Percentiles rank a stretch among this genome's conserved stretches.
phyloP scores from a whole-genome alignment of 2,113 vertebrate genomes.

The Prietella phreatophila region DNA sequence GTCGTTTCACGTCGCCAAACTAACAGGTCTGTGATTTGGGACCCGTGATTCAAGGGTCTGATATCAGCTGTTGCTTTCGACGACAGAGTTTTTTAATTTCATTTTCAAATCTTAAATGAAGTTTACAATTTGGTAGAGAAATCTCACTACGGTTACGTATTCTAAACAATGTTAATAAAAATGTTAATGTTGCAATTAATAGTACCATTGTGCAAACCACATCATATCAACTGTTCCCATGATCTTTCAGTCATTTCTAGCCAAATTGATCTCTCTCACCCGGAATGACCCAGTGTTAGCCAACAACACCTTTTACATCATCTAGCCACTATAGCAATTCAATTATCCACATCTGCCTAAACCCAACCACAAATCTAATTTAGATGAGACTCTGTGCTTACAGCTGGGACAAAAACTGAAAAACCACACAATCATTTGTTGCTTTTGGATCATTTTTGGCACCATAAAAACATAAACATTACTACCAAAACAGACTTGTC shows the following conservation, averaged over 20 bases:
- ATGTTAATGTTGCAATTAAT: not conserved
- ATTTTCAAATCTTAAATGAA: not conserved
- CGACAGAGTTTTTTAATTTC: not conserved
- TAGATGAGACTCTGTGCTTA: not conserved
- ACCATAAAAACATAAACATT: not conserved
- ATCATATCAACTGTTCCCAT: not conserved
- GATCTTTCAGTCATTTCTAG: not conserved
- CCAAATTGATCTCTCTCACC: not conserved
- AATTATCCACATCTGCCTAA: not conserved
- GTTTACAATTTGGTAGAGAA: not conserved
- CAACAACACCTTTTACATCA: not conserved
- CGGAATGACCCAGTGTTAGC: not conserved
- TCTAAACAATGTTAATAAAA: not conserved
- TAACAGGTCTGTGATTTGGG: not conserved
- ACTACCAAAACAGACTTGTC: not conserved
- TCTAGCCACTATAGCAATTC: not conserved
- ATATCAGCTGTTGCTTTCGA: not conserved
- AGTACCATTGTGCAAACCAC: no score
- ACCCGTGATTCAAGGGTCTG: not conserved
- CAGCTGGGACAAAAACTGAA: not conserved
- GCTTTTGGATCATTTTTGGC: not conserved
- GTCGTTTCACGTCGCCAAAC: not conserved
- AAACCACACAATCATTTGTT: not conserved
- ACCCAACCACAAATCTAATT: not conserved
- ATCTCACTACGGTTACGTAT: not conserved